phyloP scores from a whole-genome alignment of 2,888 invertebrate species.

The Synergus umbraculus region DNA sequence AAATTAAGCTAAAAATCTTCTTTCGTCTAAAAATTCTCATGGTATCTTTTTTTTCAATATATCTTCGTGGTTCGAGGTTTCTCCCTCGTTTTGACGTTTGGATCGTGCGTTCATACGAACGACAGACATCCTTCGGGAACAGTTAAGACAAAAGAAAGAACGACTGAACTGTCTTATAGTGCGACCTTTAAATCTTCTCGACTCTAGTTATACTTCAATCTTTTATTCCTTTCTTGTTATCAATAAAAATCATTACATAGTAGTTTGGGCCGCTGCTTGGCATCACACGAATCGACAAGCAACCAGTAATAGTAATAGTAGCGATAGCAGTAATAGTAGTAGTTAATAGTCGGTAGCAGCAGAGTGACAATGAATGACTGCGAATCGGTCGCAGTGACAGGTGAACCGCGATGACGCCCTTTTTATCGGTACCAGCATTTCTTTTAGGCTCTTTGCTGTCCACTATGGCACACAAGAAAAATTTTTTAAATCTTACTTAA shows the following conservation, averaged over 20 bases:
- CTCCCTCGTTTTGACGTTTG: constrained; percentile 32
- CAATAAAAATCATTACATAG: constrained; percentile 76
- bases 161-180: constrained; percentile 46
- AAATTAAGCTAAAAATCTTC: neutral
- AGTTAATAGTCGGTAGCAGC: constrained; percentile 49
- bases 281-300: constrained; percentile 64
- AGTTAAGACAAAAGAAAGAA: constrained; percentile 45
- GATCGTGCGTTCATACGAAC: constrained; percentile 26
- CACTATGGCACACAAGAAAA: constrained; percentile 28
- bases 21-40: neutral
- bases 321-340: constrained; percentile 51
- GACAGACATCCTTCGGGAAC: constrained; percentile 32
- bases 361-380: constrained; percentile 55
- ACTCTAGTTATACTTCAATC: constrained; percentile 68
- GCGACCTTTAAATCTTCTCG: constrained; percentile 48
- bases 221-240: constrained; percentile 70
- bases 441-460: neutral
- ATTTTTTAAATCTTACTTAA: neutral
- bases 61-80: constrained; percentile 10
- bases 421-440: constrained; percentile 19
- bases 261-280: constrained; percentile 68
- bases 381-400: constrained; percentile 33
- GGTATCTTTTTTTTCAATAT: neutral
- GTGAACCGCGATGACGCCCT: constrained; percentile 3
- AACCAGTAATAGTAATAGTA: constrained; percentile 62